A percentile compares a stretch with the other conserved stretches of the same genome.
These are phyloP conservation scores for Strigamia crassipes DNA, from an alignment of 2,888 invertebrate genomes.

Conservation along the genomic window DNA sequence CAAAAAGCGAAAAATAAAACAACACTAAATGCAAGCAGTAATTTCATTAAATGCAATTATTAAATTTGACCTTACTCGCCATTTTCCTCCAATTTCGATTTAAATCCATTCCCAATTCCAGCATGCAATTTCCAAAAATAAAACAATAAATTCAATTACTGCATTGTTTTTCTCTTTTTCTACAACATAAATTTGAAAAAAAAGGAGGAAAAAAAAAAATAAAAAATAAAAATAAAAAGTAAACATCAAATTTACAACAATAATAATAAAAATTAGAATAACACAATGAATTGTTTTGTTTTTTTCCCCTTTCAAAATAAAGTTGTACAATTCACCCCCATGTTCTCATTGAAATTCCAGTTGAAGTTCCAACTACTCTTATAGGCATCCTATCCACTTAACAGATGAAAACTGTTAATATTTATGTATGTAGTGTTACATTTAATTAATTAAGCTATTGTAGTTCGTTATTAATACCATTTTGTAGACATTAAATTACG, in stretches of 20 bases:
- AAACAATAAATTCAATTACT: background rate
- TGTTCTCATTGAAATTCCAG: background rate
- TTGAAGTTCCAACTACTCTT: background rate
- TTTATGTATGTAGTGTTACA: constrained; percentile 6
- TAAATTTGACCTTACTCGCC: constrained; percentile 4
- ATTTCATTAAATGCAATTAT: background rate
- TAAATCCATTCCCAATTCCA: background rate
- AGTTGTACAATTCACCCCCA: constrained; percentile 2
- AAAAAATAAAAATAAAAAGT: too few relatives aligned
- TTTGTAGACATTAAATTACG: background rate
- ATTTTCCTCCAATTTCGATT: background rate
- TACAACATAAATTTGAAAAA: background rate
- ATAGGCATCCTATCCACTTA: constrained; percentile 10
- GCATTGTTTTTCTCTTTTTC: background rate
- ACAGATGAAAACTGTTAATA: background rate
- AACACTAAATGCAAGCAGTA: too few relatives aligned
- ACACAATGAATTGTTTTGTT: background rate
- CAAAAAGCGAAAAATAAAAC: too few relatives aligned
- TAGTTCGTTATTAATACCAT: background rate
- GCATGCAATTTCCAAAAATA: background rate
- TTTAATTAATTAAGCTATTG: background rate
- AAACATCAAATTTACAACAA: background rate
- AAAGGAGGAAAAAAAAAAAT: background rate
- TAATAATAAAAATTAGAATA: too few relatives aligned
- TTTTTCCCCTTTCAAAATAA: background rate